Conservation (phyloP, 2,113 vertebrate genomes). For the Paramisgurnus dabryanus region DNA sequence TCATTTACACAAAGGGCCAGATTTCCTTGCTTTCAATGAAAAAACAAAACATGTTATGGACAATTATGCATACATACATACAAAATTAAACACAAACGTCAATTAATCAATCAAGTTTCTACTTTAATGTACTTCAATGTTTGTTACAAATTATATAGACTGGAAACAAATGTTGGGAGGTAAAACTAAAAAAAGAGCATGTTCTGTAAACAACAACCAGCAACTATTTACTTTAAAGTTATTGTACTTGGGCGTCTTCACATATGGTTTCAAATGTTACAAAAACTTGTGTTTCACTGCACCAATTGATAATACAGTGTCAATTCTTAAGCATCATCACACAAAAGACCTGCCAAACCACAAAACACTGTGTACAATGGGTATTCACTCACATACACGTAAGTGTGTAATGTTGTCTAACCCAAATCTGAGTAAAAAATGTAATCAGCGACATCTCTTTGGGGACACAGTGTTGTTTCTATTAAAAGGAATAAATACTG, state of each 20-base stretch:
- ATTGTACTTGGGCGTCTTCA: neutral
- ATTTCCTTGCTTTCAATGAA: neutral
- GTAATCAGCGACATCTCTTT: slow-evolving; percentile 21
- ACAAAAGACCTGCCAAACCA: neutral
- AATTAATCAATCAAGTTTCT: slow-evolving; percentile 39
- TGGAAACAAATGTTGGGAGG: neutral
- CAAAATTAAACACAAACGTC: slow-evolving; percentile 16
- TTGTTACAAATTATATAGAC: slow-evolving; percentile 16
- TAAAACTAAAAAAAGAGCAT: neutral
- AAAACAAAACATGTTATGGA: neutral
- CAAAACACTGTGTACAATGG: slow-evolving; percentile 2
- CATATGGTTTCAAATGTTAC: neutral
- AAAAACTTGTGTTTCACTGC: neutral
- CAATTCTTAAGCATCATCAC: neutral
- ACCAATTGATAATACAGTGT: neutral
- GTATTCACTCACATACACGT: neutral
- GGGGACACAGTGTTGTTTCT: slow-evolving; percentile 14
- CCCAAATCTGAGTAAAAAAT: slow-evolving; percentile 11
- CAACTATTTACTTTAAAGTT: neutral
- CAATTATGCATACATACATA: neutral
- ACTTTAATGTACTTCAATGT: neutral
- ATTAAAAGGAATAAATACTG: slow-evolving; percentile 11
- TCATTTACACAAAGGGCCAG: too few relatives aligned
- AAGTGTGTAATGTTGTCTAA: neutral
- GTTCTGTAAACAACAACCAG: slow-evolving; percentile 23